These are phyloP conservation scores for Dryas iulia DNA, from an alignment of 1,140 invertebrate genomes.

Conservation along the genomic window DNA sequence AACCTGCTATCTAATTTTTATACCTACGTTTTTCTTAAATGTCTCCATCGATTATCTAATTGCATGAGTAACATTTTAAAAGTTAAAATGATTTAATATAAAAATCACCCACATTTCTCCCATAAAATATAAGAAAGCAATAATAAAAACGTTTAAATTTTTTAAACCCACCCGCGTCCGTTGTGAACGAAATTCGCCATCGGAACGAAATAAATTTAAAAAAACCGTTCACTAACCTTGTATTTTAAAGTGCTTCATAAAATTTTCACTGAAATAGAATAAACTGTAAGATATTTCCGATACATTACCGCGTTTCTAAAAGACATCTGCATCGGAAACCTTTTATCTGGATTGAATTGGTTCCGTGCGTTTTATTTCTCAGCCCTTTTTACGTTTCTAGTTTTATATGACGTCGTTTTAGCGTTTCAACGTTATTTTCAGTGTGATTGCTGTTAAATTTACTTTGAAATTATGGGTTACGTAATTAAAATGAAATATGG, in stretches of 20 bases:
- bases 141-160: background rate
- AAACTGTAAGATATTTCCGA: constrained; percentile 32
- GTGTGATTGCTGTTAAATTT: background rate
- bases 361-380: constrained; percentile 36
- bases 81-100: too few species aligned
- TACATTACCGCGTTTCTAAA: constrained; percentile 38
- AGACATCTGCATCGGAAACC: constrained; percentile 40
- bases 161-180: background rate
- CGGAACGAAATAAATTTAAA: background rate
- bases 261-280: constrained; percentile 14
- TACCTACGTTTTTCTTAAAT: too few species aligned
- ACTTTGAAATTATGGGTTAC: too few species aligned
- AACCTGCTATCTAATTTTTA: too few species aligned
- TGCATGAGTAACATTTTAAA: too few species aligned
- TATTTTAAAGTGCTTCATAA: constrained; percentile 15
- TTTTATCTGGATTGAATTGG: constrained; percentile 45
- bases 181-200: too few species aligned
- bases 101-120: too few species aligned
- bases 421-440: background rate
- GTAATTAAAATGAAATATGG: too few species aligned
- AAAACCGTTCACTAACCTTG: background rate
- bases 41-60: too few species aligned
- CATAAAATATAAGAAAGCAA: background rate
- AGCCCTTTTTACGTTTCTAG: constrained; percentile 29
- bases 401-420: constrained; percentile 9